Evolutionary conservation across 2,888 invertebrate species (phyloP).

Genomic region (Ischnus inquisitorius): DNA sequence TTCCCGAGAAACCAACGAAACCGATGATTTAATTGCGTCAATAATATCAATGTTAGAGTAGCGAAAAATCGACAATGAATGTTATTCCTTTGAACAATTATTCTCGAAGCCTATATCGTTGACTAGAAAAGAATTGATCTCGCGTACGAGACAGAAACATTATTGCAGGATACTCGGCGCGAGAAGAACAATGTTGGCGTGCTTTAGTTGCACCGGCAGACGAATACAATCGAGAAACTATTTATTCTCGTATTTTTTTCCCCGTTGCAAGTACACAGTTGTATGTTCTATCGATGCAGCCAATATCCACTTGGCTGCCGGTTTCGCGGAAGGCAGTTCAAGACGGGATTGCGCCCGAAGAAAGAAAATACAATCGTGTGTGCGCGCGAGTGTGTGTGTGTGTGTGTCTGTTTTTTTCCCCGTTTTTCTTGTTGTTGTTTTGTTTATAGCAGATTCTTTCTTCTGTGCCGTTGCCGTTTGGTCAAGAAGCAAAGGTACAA

Average conservation of each 20-base stretch:
- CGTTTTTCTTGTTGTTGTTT: not conserved
- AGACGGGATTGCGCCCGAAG: not conserved
- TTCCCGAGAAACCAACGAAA: not conserved
- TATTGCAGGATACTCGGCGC: no score
- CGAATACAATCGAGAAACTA: not conserved
- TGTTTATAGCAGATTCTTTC: not conserved
- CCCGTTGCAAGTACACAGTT: slow-evolving; percentile 10
- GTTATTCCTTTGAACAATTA: no score
- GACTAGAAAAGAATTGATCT: no score
- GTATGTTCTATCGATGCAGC: not conserved
- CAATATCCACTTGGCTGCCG: slow-evolving; percentile 31
- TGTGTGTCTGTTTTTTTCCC: slow-evolving; percentile 5
- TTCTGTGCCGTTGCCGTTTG: not conserved
- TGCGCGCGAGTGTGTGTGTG: no score
- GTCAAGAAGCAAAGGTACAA: not conserved
- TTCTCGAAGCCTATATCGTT: no score
- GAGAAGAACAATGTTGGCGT: no score
- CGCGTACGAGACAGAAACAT: no score
- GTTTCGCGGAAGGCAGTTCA: slow-evolving; percentile 64
- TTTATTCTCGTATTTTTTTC: not conserved
- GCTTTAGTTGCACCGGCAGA: not conserved
- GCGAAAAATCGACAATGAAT: not conserved
- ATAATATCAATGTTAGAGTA: not conserved
- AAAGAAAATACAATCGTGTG: not conserved
- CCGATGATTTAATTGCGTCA: not conserved